Conservation (phyloP, 2,797 vertebrate genomes). For the Sarcoramphus papa region DNA sequence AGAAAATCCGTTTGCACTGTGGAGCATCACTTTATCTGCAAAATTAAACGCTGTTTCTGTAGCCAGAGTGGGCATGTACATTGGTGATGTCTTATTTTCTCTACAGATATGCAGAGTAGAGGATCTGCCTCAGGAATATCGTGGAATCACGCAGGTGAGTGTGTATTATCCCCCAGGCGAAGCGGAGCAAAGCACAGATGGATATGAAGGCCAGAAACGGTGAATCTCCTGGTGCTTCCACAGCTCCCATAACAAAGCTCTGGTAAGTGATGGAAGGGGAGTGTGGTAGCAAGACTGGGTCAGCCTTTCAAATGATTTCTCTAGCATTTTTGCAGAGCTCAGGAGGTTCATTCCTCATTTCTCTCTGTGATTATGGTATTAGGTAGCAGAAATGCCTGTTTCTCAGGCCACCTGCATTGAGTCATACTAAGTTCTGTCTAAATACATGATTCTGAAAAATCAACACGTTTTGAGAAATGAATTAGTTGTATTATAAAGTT, state of each 20-base stretch:
- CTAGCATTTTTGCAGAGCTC: background rate
- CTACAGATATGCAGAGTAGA: background rate
- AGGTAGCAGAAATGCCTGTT: background rate
- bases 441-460: background rate
- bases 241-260: background rate
- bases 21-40: background rate
- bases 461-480: background rate
- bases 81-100: slow-evolving; percentile 23
- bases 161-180: background rate
- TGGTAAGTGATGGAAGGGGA: background rate
- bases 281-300: background rate
- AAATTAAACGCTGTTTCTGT: background rate
- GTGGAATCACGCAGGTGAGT: background rate
- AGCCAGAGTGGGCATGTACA: background rate
- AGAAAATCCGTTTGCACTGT: background rate
- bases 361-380: background rate
- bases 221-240: background rate
- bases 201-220: background rate
- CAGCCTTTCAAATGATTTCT: background rate
- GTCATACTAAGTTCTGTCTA: background rate
- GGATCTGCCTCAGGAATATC: background rate
- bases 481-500: background rate
- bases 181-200: background rate
- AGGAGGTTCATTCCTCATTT: background rate
- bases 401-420: background rate